Evolutionary conservation across 2,797 vertebrate genomes (phyloP).

Genomic region (Myiothlypis chrysogaster): DNA sequence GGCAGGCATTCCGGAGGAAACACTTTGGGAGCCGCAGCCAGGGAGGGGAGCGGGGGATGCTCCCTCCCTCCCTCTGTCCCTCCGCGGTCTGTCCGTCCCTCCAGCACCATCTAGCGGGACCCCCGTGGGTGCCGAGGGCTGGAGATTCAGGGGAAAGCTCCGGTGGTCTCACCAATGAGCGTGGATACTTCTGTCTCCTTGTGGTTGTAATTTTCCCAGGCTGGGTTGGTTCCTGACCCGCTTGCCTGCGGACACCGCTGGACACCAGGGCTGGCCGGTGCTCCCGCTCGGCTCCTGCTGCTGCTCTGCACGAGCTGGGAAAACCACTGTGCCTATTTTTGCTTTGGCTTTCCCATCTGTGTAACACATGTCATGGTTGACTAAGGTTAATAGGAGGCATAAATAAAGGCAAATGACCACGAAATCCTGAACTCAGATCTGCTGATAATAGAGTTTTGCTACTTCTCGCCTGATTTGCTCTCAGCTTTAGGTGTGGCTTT

Average conservation of each 20-base stretch:
- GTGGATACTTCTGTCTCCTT: rapidly evolving
- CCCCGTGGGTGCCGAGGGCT: background rate
- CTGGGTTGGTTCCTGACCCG: no score
- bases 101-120: slow-evolving; percentile 73
- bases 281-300: background rate
- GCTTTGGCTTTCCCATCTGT: background rate
- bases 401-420: slow-evolving; percentile 44
- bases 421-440: slow-evolving; percentile 33
- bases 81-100: background rate
- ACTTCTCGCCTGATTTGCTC: background rate
- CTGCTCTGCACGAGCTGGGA: background rate
- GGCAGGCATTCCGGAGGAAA: slow-evolving; percentile 55
- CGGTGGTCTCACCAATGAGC: background rate
- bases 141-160: rapidly evolving
- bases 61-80: background rate
- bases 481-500: background rate
- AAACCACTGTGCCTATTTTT: background rate
- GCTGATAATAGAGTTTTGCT: slow-evolving; percentile 11
- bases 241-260: rapidly evolving
- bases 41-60: background rate
- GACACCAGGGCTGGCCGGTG: rapidly evolving
- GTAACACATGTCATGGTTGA: background rate
- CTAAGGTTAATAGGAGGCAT: slow-evolving; percentile 25
- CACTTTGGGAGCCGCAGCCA: background rate
- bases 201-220: rapidly evolving